Evolutionary conservation across 2,797 vertebrate genomes (phyloP), one percentile per base, ranked within the genome.

Genomic region (Nasua narica): DNA sequence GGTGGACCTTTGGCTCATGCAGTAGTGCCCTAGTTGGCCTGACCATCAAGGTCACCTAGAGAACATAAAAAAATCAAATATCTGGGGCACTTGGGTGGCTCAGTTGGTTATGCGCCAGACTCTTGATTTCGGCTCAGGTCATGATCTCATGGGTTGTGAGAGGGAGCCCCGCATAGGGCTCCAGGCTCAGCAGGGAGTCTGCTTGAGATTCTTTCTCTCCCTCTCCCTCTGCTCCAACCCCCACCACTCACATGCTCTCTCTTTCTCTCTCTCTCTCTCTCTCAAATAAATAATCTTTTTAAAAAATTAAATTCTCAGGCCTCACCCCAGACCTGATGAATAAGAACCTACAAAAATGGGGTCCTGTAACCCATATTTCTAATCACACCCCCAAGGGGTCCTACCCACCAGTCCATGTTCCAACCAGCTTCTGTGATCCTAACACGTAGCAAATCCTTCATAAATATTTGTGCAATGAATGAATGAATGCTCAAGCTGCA

Each of bases 271-370:
- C 32, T 67, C 16, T 67, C 62, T 65, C 16, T 67, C 18, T 32
- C 60, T 32, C 29, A 65, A n/a, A 65, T 65, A 65, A 65, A 18
- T n/a, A 19, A 67, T 3, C 18, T 67, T 67, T 67, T 21, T 5
- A 21, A 67, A 67, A 77, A 50, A 27, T 65, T 52, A 65, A 54
- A 96, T 78, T 52, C 67, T 86, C 69, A 86, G 43, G 54, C 18
- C 72, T 82, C n/a, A 29, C 35, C 50, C 32, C 16, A 97, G 72
- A 90, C 25, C 58, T 54, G 67, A 67, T 83, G 21, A 96, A 67
- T 37, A 23, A 90, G 54, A 87, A 84, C 21, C 48, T 90, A 60
- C 74, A 67, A 90, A 82, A 79, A 48, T 72, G 13, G 56, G 13
- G 29, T 29, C 81, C 54, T n/a, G 32, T 50, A 62, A 77, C 72